Base-by-base conservation (phyloP, 2,888 invertebrate genomes). In the Auanema sp. region DNA sequence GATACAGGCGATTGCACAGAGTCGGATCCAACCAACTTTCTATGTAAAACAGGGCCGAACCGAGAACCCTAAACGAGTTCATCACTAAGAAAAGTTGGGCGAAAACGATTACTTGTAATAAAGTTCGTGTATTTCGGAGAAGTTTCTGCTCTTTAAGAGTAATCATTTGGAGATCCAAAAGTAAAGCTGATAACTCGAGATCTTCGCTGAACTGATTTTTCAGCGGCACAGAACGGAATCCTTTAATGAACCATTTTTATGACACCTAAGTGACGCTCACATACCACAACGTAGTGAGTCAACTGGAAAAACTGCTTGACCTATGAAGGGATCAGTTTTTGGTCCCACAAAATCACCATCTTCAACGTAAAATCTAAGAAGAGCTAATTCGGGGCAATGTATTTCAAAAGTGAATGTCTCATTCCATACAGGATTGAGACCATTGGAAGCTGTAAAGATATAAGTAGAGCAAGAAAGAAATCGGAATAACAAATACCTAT, bases 291-390 rank as follows among this genome's bases (percentile, higher is more conserved):
- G 65, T n/a, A 83, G 66, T 56, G 75, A 79, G 57, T 83, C 85
- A 76, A 94, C 88, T 0, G 96, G 93, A 86, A 90, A 94, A 12
- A 92, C 92, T 47, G 93, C 92, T 86, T 98, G 97, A 0, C 96
- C 96, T 67, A 96, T 91, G 85, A 96, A 94, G 87, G 94, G 94
- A 12, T 90, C 85, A 0, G 76, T 76, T 50, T 77, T 91, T 81
- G 96, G 96, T 0, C 94, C 94, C 86, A 98, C 97, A 87, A 94
- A 92, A 84, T 98, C 97, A 85, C 94, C 95, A 85, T 94, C 94
- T 64, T 82, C 82, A 8, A 73, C 74, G 60, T 72, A 69, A 85
- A 96, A 94, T 43, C 94, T 88, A 54, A 86, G 85, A 54, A 95
- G 85, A 0, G 94, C 92, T 81, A 92, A 88, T 59, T 91, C 88